These are phyloP conservation scores for Drosophila santomea DNA, from an alignment of 1,140 invertebrate genomes.

Conservation along the genomic window DNA sequence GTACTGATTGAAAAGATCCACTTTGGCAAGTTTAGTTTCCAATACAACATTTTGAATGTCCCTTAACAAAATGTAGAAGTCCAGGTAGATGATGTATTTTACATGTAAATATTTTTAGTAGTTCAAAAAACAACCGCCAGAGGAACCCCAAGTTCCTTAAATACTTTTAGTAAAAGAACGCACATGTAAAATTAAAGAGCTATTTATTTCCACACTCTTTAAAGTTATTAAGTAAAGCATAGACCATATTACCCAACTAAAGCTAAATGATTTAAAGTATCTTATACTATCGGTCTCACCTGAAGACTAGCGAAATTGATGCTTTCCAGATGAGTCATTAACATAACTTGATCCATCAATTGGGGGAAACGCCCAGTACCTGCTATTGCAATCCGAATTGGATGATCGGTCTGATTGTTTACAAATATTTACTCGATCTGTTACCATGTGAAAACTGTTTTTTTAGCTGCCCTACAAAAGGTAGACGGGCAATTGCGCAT, in stretches of 20 bases:
- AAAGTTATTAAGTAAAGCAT: too few relatives aligned
- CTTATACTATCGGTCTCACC: not conserved
- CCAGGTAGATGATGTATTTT: not conserved
- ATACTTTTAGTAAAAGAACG: not conserved
- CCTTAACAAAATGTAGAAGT: not conserved
- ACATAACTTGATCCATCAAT: conserved; percentile 1
- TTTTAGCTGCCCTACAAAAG: conserved; percentile 9
- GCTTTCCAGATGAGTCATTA: not conserved
- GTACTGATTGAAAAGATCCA: too few relatives aligned
- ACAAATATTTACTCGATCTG: conserved; percentile 27
- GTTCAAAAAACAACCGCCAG: not conserved
- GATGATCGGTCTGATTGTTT: conserved; percentile 1
- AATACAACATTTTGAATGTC: not conserved
- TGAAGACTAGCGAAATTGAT: too few relatives aligned
- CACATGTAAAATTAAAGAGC: not conserved
- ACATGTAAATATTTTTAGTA: not conserved
- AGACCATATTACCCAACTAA: not conserved
- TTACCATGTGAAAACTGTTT: conserved; percentile 8
- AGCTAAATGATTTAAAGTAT: not conserved
- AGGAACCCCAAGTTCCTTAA: not conserved
- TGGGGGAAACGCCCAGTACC: conserved; percentile 8
- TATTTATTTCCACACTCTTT: not conserved
- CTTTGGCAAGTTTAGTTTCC: not conserved
- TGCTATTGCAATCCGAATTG: conserved; percentile 4
- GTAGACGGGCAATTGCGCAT: conserved; percentile 41